Conservation (phyloP, 2,797 vertebrate species). For the Sebastes vulpes region DNA sequence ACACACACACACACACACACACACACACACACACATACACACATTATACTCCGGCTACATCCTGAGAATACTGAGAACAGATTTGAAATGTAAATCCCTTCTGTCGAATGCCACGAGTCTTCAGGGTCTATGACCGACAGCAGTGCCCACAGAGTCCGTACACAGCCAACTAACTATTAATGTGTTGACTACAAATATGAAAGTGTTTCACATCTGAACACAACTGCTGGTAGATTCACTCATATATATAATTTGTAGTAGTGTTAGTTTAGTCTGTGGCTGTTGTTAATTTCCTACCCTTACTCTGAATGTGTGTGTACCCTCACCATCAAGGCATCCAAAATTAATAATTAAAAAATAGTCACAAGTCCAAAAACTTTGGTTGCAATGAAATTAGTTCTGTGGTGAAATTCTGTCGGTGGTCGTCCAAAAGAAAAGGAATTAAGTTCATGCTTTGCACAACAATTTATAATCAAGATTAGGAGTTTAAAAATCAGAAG, state of each 20-base stretch:
- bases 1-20: background rate
- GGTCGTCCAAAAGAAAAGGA: background rate
- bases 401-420: background rate
- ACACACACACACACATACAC: conserved; percentile 18
- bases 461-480: background rate
- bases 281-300: background rate
- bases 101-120: background rate
- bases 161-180: background rate
- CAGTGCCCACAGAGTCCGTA: background rate
- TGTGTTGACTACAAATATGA: background rate
- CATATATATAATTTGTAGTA: background rate
- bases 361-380: background rate
- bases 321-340: background rate
- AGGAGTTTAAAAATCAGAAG: background rate
- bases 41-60: conserved; percentile 18
- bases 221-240: background rate
- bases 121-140: background rate
- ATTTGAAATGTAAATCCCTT: conserved; percentile 66
- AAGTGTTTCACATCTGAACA: background rate
- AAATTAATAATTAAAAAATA: background rate
- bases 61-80: conserved; percentile 52
- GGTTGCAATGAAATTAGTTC: background rate
- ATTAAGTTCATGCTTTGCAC: background rate
- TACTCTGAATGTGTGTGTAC: background rate
- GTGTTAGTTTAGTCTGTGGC: background rate